Base-by-base conservation (phyloP, 2,888 invertebrate genomes). In the Linnaemya vulpina region DNA sequence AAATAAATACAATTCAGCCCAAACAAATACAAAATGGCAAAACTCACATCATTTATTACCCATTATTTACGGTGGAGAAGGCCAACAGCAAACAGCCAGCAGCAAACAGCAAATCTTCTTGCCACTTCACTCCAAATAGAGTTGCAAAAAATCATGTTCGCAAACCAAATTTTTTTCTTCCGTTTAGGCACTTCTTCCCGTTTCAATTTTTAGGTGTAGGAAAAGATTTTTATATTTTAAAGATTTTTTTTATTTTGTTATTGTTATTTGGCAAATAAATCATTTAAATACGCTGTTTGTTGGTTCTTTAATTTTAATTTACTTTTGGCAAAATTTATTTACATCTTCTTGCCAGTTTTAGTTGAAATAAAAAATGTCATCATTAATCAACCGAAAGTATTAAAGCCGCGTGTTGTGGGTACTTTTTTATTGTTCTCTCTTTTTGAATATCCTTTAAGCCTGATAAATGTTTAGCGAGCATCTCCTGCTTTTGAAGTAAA, bases 11-110 rank as follows among this genome's bases (percentile, higher is more conserved):
- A 55, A 53, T 5, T 30, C 46, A 20, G 53, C 43, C 53, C 55
- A 70, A 30, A 62, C 30, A 75, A 62, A 62, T 53, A 58, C 40
- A 65, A 83, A 83, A 83, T 83, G 76, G 63, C 67, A 51, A 67
- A 79, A 71, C 78, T 79, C 70, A 75, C 78, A 75, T 85, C 75
- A 82, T 76, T 85, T 82, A 82, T 85, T 85, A 75, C 67, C 79
- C 85, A 85, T 82, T 82, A 73, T 82, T 82, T 76, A 79, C 53
- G 82, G 75, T 79, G 65, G n/a, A 49, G 40, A 58, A 70, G 70
- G 43, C 67, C 71, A 75, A 82, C 71, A 79, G 65, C 43, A 76
- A 85, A 70, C 60, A 73, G 46, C 70, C 71, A 75, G 79, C 71
- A 79, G 65, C 43, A 76, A 85, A 70, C 60, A 73, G 46, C 70